Evolutionary conservation across 2,888 invertebrate genomes (phyloP).

Genomic region (Sarcophaga variegata): DNA sequence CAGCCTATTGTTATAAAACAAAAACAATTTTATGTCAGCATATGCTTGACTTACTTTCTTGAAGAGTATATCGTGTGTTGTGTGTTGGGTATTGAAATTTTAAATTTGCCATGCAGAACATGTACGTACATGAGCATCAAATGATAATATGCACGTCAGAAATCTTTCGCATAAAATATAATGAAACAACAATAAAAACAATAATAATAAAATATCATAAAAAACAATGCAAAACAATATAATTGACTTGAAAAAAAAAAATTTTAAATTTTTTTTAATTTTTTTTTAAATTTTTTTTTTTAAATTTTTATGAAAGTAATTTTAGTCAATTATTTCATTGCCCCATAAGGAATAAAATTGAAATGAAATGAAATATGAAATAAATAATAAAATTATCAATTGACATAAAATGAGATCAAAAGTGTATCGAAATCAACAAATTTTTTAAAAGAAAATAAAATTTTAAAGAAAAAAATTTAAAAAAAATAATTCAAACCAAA

Average conservation of each 20-base stretch:
- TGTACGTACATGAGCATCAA: too few species aligned
- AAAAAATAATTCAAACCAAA: not conserved
- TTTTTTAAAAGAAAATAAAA: constrained; percentile 6
- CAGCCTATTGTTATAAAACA: too few species aligned
- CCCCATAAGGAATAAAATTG: constrained; percentile 60
- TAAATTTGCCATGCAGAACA: too few species aligned
- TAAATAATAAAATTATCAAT: constrained; percentile 76
- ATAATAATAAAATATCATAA: not conserved
- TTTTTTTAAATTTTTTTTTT: constrained; percentile 46
- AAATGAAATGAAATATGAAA: constrained; percentile 10
- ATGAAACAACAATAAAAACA: too few species aligned
- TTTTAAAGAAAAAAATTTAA: constrained; percentile 2
- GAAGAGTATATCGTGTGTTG: too few species aligned
- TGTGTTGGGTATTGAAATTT: too few species aligned
- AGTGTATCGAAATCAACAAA: constrained; percentile 76
- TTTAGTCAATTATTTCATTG: constrained; percentile 77
- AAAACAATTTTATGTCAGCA: too few species aligned
- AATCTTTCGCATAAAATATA: too few species aligned
- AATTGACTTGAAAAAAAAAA: constrained; percentile 25
- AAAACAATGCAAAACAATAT: not conserved
- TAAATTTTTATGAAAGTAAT: constrained; percentile 68
- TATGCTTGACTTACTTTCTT: too few species aligned
- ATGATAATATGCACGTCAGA: too few species aligned
- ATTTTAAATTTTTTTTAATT: constrained; percentile 37
- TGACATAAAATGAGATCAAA: constrained; percentile 76